phyloP scores from a whole-genome alignment of 1,140 invertebrate species.

The Melanaphis sacchari region DNA sequence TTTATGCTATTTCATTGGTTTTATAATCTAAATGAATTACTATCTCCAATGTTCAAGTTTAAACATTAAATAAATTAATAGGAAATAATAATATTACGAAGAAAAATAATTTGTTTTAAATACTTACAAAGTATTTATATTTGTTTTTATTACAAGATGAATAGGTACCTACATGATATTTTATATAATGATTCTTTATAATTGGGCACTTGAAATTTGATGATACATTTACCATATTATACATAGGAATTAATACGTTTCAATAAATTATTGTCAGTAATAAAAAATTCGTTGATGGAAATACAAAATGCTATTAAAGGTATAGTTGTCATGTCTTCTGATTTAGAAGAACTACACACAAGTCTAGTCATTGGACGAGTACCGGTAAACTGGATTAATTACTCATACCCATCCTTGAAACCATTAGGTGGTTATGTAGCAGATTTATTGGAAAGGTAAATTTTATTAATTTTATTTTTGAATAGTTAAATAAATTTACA shows the following conservation, averaged over 20 bases:
- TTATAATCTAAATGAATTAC: no score
- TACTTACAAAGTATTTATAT: no score
- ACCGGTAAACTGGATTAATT: conserved; percentile 80
- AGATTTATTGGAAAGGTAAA: conserved; percentile 76
- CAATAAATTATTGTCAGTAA: conserved; percentile 75
- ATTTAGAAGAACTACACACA: conserved; percentile 79
- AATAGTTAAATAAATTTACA: background rate
- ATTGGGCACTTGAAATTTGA: conserved; percentile 14
- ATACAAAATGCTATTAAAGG: conserved; percentile 86
- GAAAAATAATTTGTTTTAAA: no score
- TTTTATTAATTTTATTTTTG: background rate
- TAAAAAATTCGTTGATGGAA: conserved; percentile 75
- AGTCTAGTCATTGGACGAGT: conserved; percentile 81
- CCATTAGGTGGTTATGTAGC: conserved; percentile 88
- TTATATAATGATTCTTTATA: background rate
- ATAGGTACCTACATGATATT: background rate
- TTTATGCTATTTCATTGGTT: no score
- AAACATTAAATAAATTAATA: no score
- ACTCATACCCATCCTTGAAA: conserved; percentile 92
- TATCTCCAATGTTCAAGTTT: no score
- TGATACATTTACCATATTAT: conserved; percentile 8
- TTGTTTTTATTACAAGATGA: no score
- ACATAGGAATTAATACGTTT: conserved; percentile 82
- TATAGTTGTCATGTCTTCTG: conserved; percentile 85
- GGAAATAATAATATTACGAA: no score